Conservation (phyloP, 2,113 vertebrate genomes). For the Paracanthobrama guichenoti region DNA sequence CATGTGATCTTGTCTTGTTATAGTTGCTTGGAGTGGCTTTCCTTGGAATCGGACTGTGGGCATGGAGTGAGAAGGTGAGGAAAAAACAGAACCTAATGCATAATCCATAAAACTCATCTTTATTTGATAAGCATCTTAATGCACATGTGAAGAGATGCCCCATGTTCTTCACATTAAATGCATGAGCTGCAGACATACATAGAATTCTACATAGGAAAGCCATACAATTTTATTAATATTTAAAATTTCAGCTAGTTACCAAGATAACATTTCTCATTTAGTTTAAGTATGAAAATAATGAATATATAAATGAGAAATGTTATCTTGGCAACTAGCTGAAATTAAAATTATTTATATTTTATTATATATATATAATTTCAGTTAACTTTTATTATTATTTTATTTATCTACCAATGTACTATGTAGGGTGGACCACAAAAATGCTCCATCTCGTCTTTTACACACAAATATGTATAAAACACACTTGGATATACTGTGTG, state of each 20-base stretch:
- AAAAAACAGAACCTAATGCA: background rate
- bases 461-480: background rate
- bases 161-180: background rate
- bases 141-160: background rate
- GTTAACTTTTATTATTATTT: background rate
- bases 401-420: background rate
- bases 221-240: too few species aligned
- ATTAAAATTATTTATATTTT: background rate
- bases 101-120: background rate
- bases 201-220: background rate
- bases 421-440: background rate
- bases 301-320: background rate
- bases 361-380: background rate
- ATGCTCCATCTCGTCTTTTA: background rate
- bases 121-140: slow-evolving; percentile 7
- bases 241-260: too few species aligned
- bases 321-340: background rate
- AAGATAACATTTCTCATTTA: too few species aligned
- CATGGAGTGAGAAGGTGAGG: slow-evolving; percentile 96
- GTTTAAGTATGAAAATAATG: too few species aligned
- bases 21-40: slow-evolving; percentile 96
- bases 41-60: slow-evolving; percentile 94
- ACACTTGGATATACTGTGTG: background rate
- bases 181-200: background rate
- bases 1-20: slow-evolving; percentile 45